Conservation (phyloP, 2,888 invertebrate species). For the Colletes collaris region DNA sequence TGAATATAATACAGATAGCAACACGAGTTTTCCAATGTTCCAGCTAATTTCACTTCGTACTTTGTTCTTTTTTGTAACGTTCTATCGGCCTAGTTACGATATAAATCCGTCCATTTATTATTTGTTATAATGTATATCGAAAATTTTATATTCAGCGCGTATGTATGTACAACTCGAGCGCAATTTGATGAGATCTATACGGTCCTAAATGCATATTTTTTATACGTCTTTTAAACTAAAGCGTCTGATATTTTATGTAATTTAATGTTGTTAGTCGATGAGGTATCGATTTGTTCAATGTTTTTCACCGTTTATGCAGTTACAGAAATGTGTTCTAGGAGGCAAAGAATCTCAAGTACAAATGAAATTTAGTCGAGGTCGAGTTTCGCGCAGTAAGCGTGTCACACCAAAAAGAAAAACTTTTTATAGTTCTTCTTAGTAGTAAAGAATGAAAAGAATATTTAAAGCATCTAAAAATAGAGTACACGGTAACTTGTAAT, state of each 20-base stretch:
- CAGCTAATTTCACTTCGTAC: not conserved
- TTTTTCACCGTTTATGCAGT: constrained; percentile 32
- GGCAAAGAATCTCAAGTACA: constrained; percentile 65
- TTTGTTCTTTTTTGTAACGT: not conserved
- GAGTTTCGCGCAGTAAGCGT: constrained; percentile 24
- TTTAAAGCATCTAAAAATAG: not conserved
- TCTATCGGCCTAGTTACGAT: constrained; percentile 5
- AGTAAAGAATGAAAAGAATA: constrained; percentile 5
- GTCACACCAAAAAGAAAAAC: constrained; percentile 44
- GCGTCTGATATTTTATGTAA: constrained; percentile 31
- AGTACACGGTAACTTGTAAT: constrained; percentile 3
- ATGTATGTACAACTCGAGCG: constrained; percentile 7
- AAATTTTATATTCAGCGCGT: constrained; percentile 30
- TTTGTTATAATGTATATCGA: constrained; percentile 17
- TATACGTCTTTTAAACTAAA: constrained; percentile 27
- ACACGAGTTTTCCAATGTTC: not conserved
- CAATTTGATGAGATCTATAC: not conserved
- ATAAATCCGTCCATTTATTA: constrained; percentile 29
- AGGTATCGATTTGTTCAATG: constrained; percentile 26
- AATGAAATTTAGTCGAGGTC: constrained; percentile 48
- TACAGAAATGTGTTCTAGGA: constrained; percentile 54
- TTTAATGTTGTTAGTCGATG: constrained; percentile 34
- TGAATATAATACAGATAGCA: constrained; percentile 1
- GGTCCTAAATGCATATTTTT: constrained; percentile 23
- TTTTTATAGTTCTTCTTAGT: constrained; percentile 14